A percentile compares a stretch with the other conserved stretches of the same genome.
Conservation (phyloP, 2,888 invertebrate species). For the Agrilus cyanescens region DNA sequence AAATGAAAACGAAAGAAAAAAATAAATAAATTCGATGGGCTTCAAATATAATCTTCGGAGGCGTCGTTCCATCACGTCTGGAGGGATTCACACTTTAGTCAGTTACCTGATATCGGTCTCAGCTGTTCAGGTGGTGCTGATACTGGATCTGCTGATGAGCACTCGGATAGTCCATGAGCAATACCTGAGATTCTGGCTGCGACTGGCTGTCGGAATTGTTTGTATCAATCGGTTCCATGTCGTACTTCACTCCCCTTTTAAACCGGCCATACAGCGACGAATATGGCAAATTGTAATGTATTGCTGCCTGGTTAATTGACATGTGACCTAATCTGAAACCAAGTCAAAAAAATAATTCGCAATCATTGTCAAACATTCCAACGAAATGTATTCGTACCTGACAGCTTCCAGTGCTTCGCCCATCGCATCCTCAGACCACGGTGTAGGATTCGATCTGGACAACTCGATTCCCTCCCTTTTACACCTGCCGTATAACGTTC, state of each 20-base stretch:
- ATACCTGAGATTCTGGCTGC: conserved; percentile 26
- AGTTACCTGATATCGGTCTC: conserved; percentile 21
- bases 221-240: conserved; percentile 38
- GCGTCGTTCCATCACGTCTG: too few relatives aligned
- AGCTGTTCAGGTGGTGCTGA: conserved; percentile 32
- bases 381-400: conserved; percentile 42
- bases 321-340: conserved; percentile 68
- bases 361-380: neutral
- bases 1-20: too few relatives aligned
- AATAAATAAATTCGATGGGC: too few relatives aligned
- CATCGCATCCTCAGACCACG: conserved; percentile 91
- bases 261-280: conserved; percentile 82
- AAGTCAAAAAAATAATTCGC: neutral
- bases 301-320: conserved; percentile 89
- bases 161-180: conserved; percentile 32
- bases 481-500: conserved; percentile 79
- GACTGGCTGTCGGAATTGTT: conserved; percentile 31
- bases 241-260: conserved; percentile 71
- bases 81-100: conserved; percentile 1
- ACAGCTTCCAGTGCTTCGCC: conserved; percentile 82
- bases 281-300: conserved; percentile 82
- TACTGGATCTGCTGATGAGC: conserved; percentile 31
- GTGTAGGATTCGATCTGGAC: conserved; percentile 80
- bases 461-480: conserved; percentile 83
- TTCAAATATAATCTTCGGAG: too few relatives aligned